Evolutionary conservation across 2,113 vertebrate genomes (phyloP), one percentile per base, ranked within the genome.

Genomic region (Tachysurus vachellii): DNA sequence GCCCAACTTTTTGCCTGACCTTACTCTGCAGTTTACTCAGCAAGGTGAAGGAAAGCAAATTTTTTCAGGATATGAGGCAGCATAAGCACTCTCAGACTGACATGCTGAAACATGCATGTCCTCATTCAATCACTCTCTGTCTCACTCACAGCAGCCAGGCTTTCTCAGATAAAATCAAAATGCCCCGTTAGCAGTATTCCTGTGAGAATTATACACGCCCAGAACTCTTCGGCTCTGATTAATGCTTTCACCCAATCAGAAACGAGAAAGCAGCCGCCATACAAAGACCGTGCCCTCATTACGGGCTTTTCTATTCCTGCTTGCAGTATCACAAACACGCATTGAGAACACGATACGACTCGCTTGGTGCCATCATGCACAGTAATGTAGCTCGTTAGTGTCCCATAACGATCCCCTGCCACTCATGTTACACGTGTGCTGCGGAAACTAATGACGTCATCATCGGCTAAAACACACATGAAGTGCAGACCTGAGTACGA

Each of bases 161-260:
- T 75, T 85, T 87, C 85, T 84, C 53, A 86, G 59, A 61, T n/a
- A 79, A 79, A 44, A 50, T 68, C 59, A 82, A 81, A 89, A 83
- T 56, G 86, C 57, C 36, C 75, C 26, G 36, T 87, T 28, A 28
- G 47, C 31, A 54, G 66, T 26, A 77, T 50, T 85, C 85, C 85
- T 82, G 68, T n/a, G 77, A 85, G 82, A 73, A 31, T 47, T 47
- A 68, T n/a, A 86, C 50, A 21, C 1, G 54, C 77, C 82, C 47
- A 16, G 64, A 73, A 71, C 81, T 75, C 42, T 82, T 82, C 64
- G 80, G 59, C 62, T 83, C 80, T 87, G 85, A 88, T 88, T 83
- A 87, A 76, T 71, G 19, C 44, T 90, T 88, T 88, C 83, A 84
- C 88, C 85, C 83, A 70, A 88, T 90, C 82, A 81, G 68, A 87